Evolutionary conservation across 2,888 invertebrate species (phyloP).

Genomic region (Polydrusus pterygomalis): DNA sequence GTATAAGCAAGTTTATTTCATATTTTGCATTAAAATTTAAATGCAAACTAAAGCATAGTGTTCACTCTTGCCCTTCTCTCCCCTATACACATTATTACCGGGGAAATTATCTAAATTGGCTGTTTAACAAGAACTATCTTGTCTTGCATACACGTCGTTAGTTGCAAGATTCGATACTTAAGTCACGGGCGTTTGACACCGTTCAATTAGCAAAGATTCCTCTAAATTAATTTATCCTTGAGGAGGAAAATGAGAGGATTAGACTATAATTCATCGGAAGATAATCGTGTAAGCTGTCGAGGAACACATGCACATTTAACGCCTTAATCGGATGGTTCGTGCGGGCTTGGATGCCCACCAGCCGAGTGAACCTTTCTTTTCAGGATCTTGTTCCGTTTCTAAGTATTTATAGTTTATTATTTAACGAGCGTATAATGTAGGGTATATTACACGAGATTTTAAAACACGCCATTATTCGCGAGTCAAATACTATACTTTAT

Average conservation of each 20-base stretch:
- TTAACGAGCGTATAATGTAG: too few relatives aligned
- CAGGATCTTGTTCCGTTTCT: constrained; percentile 23
- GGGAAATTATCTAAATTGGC: neutral
- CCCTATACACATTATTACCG: too few relatives aligned
- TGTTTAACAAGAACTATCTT: neutral
- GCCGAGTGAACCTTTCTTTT: constrained; percentile 43
- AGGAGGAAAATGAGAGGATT: constrained; percentile 24
- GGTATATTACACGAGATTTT: too few relatives aligned
- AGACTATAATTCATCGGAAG: constrained; percentile 41
- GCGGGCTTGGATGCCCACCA: constrained; percentile 45
- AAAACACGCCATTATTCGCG: too few relatives aligned
- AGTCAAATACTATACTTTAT: too few relatives aligned
- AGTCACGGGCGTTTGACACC: constrained; percentile 25
- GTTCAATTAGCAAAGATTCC: constrained; percentile 42
- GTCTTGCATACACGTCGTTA: constrained; percentile 27
- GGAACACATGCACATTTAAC: constrained; percentile 46
- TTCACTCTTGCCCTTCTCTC: too few relatives aligned
- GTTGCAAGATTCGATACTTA: constrained; percentile 1
- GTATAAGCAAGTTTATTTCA: too few relatives aligned
- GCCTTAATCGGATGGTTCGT: constrained; percentile 49
- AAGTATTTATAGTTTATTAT: too few relatives aligned
- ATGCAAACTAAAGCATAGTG: too few relatives aligned
- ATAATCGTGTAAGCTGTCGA: constrained; percentile 43
- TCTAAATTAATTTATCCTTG: constrained; percentile 41
- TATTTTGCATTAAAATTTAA: too few relatives aligned